Base-by-base conservation (phyloP, 2,113 vertebrate species). In the Rhinichthys klamathensis region DNA sequence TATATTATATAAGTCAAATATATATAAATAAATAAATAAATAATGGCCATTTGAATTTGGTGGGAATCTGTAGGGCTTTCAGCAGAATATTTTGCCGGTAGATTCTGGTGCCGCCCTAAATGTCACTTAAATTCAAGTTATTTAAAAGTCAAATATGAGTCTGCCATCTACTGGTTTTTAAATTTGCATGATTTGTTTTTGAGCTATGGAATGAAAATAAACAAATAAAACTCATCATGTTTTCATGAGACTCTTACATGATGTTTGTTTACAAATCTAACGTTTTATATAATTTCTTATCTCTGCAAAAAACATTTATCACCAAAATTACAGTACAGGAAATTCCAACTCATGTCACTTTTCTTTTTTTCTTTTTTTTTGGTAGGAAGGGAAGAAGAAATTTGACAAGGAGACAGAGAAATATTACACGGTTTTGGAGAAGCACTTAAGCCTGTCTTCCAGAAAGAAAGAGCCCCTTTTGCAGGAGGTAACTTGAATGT, bases 381-480 rank as follows among this genome's bases (percentile, higher is more conserved):
- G 84, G 46, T 89, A 99, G 98, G 98, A 99, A 90, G 98, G 96
- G 91, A 99, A 98, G 92, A 99, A 99, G 94, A 99, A 99, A 90
- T 99, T 99, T 95, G 97, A 99, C 94, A 99, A 99, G 87, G 98
- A 99, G 94, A 98, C 97, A 79, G 98, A 99, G 90, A 97, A 97
- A 90, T 99, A 99, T 87, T 99, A 99, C 92, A 98, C 97, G 38
- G 95, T 97, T 87, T 93, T 99, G 90, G 98, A 99, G 87, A 99
- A 99, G 92, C 97, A 99, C 91, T 94, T 99, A 92, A 97, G 96
- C 93, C 91, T 99, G 87, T 99, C 98, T 54, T 97, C 98, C 76
- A 98, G 96, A 93, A 99, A 99, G 92, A 99, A 99, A 90, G 98
- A 99, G 86, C 93, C 98, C 38, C 96, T 97, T 91, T 95, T 99